Evolutionary conservation across 2,888 invertebrate genomes (phyloP).

Genomic region (Erannis defoliaria): DNA sequence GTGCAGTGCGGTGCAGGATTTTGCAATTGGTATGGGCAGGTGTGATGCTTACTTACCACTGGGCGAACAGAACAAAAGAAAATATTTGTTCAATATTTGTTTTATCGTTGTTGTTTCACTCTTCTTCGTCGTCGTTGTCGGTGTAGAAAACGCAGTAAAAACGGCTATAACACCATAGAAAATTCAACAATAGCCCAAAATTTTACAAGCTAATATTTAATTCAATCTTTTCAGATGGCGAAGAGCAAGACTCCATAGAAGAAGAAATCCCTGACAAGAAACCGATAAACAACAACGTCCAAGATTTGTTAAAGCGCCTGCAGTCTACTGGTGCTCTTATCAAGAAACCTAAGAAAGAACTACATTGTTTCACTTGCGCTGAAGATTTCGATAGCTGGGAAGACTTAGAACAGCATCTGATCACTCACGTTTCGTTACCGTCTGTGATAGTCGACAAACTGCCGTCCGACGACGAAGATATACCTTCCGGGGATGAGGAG

Average conservation of each 20-base stretch:
- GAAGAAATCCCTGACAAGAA: constrained; percentile 39
- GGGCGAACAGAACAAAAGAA: no score
- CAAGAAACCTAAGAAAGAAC: constrained; percentile 73
- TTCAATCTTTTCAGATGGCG: constrained; percentile 55
- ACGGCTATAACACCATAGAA: neutral
- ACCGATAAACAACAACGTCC: constrained; percentile 61
- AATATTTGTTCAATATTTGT: no score
- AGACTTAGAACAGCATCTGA: constrained; percentile 82
- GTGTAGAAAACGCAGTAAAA: no score
- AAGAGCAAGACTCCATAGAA: constrained; percentile 59
- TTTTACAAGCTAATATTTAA: neutral
- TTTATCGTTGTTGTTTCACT: no score
- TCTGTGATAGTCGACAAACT: constrained; percentile 78
- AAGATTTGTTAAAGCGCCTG: constrained; percentile 69
- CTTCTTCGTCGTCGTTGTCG: no score
- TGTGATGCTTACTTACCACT: no score
- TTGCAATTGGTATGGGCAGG: no score
- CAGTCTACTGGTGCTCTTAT: constrained; percentile 72
- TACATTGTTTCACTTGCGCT: constrained; percentile 83
- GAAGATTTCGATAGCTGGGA: constrained; percentile 78
- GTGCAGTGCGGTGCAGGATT: no score
- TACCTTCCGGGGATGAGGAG: constrained; percentile 75
- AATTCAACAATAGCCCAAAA: neutral
- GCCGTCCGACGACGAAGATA: constrained; percentile 84
- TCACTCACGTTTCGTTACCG: constrained; percentile 86